These are phyloP conservation scores for Cyanistes caeruleus DNA, from an alignment of 2,113 vertebrate species.

Conservation along the genomic window DNA sequence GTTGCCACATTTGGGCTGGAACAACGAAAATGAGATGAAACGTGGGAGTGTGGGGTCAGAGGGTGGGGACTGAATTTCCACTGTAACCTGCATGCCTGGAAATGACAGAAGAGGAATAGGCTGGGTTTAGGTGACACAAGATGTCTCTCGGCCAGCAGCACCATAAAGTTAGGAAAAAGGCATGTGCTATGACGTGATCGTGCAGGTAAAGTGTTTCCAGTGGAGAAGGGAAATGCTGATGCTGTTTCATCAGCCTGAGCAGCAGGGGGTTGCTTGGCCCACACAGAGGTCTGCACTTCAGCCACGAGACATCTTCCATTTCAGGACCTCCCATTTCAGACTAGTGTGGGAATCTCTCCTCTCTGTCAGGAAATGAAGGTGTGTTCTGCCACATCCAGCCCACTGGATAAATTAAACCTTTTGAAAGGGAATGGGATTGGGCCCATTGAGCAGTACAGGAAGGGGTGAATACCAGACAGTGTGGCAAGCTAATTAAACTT, in stretches of 20 bases:
- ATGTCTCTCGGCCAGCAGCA: not conserved
- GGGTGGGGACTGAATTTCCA: not conserved
- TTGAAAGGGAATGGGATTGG: not conserved
- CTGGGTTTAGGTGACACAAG: not conserved
- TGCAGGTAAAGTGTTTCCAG: not conserved
- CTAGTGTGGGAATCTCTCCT: not conserved
- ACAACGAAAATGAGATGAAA: not conserved
- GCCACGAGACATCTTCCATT: not conserved
- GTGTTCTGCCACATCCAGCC: not conserved
- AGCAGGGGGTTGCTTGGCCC: not conserved
- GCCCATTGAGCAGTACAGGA: not conserved
- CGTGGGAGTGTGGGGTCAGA: accelerated
- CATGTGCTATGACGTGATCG: not conserved
- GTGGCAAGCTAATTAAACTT: not conserved
- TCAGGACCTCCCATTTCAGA: not conserved
- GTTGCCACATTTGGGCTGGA: not conserved
- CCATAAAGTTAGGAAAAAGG: not conserved
- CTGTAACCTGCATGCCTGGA: not conserved
- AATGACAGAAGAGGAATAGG: not conserved
- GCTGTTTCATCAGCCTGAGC: not conserved
- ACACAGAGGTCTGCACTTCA: not conserved
- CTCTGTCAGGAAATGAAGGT: not conserved
- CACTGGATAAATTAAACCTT: not conserved
- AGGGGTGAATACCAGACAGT: not conserved
- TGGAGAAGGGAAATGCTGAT: conserved; percentile 4